Conservation (phyloP, 2,888 invertebrate species). For the Serripes groenlandicus region DNA sequence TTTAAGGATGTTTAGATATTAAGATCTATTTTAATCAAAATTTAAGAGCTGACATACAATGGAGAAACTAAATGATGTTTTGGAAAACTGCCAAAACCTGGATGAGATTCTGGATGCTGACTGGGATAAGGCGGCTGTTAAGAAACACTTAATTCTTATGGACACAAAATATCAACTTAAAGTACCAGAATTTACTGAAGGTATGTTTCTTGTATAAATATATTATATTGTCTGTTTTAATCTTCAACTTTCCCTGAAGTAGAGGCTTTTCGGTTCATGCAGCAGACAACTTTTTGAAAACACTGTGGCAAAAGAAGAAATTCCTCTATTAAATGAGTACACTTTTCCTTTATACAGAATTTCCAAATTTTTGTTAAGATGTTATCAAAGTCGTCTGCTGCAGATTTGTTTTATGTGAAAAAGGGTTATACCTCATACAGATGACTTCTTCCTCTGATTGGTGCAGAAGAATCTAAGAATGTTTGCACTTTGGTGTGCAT, state of each 20-base stretch:
- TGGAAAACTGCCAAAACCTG: constrained; percentile 64
- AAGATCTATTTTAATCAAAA: no score
- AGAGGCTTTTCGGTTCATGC: not conserved
- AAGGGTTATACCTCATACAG: no score
- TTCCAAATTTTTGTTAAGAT: no score
- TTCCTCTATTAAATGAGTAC: no score
- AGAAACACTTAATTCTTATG: constrained; percentile 57
- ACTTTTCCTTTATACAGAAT: no score
- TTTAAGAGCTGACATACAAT: no score
- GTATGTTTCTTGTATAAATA: constrained; percentile 47
- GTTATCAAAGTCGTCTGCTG: no score
- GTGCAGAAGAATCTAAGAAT: no score
- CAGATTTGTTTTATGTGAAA: no score
- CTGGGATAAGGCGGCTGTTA: constrained; percentile 33
- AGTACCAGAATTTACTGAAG: constrained; percentile 68
- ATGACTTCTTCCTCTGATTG: no score
- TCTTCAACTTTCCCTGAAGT: not conserved
- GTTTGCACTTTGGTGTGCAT: no score
- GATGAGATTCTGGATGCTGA: constrained; percentile 60
- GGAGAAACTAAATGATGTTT: constrained; percentile 39
- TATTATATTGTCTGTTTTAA: not conserved
- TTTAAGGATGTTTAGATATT: no score
- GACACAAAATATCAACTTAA: constrained; percentile 54
- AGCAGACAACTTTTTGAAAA: not conserved
- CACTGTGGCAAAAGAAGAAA: not conserved